Evolutionary conservation across 1,140 invertebrate species (phyloP).

Genomic region (Saxidomus purpurata): DNA sequence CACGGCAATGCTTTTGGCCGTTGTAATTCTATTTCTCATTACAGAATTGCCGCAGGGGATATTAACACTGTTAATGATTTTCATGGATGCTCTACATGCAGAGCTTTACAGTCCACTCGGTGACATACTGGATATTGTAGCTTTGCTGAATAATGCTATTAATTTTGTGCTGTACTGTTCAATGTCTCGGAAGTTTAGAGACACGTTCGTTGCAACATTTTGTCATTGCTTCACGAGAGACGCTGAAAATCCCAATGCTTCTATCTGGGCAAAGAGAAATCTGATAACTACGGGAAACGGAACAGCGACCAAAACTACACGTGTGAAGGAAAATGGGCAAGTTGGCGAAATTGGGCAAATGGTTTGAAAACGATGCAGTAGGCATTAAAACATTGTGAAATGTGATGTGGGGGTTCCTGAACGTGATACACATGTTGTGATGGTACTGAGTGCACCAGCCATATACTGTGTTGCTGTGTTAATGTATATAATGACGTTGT

Average conservation of each 20-base stretch:
- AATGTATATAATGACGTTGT: background rate
- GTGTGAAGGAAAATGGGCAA: background rate
- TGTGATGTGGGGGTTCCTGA: background rate
- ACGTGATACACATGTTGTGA: background rate
- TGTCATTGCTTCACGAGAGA: constrained; percentile 42
- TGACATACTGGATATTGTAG: constrained; percentile 96
- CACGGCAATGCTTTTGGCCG: constrained; percentile 95
- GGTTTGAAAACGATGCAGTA: background rate
- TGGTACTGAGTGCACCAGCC: background rate
- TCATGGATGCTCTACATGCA: constrained; percentile 73
- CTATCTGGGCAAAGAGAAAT: background rate
- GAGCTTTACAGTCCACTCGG: constrained; percentile 89
- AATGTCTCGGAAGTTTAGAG: constrained; percentile 88
- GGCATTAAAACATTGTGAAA: background rate
- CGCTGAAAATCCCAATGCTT: background rate
- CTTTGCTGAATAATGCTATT: constrained; percentile 95
- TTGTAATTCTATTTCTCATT: constrained; percentile 94
- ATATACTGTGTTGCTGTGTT: background rate
- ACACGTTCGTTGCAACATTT: constrained; percentile 59
- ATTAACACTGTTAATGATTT: constrained; percentile 76
- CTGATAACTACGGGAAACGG: background rate
- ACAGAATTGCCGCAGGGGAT: constrained; percentile 93
- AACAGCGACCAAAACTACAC: background rate
- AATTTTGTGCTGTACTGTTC: constrained; percentile 97
- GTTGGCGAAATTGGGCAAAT: background rate